These are phyloP conservation scores for Tor tambroides DNA, from an alignment of 2,113 vertebrate genomes.

Conservation along the genomic window DNA sequence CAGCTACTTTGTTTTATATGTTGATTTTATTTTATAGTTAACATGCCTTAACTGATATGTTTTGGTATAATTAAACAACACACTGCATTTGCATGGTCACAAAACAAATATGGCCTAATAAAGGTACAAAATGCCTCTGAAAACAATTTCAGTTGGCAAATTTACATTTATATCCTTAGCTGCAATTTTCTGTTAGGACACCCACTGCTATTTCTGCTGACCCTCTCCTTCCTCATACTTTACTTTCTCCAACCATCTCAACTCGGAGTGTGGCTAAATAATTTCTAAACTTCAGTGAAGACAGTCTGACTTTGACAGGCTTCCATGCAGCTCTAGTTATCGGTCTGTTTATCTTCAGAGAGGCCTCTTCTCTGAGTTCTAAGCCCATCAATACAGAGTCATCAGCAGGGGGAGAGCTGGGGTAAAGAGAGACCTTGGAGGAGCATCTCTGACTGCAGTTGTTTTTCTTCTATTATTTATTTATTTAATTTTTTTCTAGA, in stretches of 20 bases:
- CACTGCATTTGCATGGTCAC: background rate
- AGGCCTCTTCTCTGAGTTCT: background rate
- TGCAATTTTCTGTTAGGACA: background rate
- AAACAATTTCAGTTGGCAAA: background rate
- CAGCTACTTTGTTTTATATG: background rate
- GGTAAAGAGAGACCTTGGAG: background rate
- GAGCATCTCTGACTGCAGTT: conserved; percentile 12
- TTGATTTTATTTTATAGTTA: background rate
- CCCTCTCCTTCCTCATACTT: background rate
- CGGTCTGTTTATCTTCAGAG: conserved; percentile 26
- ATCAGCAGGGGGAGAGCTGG: conserved; percentile 17
- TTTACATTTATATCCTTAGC: background rate
- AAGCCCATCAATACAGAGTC: conserved; percentile 17
- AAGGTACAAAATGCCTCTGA: background rate
- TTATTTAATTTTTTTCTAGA: background rate
- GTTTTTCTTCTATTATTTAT: background rate
- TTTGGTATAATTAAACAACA: background rate
- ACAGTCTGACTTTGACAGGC: conserved; percentile 11
- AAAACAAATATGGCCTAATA: background rate
- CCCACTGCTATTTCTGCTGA: background rate
- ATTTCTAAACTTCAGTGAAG: conserved; percentile 19
- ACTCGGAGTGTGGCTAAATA: background rate
- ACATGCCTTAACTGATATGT: background rate
- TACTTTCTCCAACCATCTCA: background rate
- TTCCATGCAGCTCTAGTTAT: conserved; percentile 16